phyloP scores from a whole-genome alignment of 2,888 invertebrate species.

The Phyto melanocephala region DNA sequence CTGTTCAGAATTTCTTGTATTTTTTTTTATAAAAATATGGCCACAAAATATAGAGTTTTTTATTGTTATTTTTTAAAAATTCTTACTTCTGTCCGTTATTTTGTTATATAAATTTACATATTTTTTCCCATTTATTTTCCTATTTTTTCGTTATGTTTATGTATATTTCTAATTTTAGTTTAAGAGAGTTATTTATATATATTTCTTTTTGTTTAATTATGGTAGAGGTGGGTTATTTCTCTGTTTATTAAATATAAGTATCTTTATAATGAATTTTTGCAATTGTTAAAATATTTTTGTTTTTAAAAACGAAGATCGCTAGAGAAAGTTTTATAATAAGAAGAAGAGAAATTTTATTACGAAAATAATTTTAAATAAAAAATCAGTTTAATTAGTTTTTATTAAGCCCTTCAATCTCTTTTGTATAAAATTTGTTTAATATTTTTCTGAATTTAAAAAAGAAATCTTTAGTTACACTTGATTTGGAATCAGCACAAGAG shows the following conservation, averaged over 20 bases:
- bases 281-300: not conserved
- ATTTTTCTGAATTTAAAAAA: too few species aligned
- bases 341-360: not conserved
- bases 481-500: too few species aligned
- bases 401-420: too few species aligned
- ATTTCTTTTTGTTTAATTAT: slow-evolving; percentile 67
- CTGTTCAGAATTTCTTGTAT: slow-evolving; percentile 18
- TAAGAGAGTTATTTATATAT: slow-evolving; percentile 31
- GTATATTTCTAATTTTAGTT: slow-evolving; percentile 15
- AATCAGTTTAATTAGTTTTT: too few species aligned
- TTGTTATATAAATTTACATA: not conserved
- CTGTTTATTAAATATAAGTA: slow-evolving; percentile 65
- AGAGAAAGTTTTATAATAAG: not conserved
- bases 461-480: too few species aligned
- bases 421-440: too few species aligned
- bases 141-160: slow-evolving; percentile 5
- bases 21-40: slow-evolving; percentile 56
- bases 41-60: slow-evolving; percentile 58
- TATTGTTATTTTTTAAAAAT: slow-evolving; percentile 27
- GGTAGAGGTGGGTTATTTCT: slow-evolving; percentile 76
- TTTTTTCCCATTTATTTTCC: slow-evolving; percentile 3
- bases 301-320: slow-evolving; percentile 71
- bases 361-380: too few species aligned
- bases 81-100: slow-evolving; percentile 1
- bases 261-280: slow-evolving; percentile 56